A percentile compares a stretch with the other conserved stretches of the same genome.
Evolutionary conservation across 2,113 vertebrate species (phyloP).

Genomic region (Acinonyx jubatus): DNA sequence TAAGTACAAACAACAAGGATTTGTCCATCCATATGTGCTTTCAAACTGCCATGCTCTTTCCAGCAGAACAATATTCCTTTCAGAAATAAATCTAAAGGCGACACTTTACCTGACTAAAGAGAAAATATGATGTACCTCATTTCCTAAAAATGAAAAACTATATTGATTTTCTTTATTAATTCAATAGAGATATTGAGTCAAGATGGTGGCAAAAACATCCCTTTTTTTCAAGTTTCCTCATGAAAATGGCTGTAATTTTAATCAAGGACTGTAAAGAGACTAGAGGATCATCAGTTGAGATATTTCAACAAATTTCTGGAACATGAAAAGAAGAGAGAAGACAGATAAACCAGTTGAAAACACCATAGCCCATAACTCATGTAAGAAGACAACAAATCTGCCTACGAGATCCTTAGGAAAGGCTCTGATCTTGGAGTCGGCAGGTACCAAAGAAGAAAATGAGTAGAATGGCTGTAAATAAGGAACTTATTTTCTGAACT

Average conservation of each 20-base stretch:
- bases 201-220: not conserved
- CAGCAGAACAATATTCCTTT: not conserved
- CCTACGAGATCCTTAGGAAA: not conserved
- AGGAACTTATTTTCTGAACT: not conserved
- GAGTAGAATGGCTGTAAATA: not conserved
- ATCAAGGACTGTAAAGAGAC: not conserved
- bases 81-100: not conserved
- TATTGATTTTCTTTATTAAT: not conserved
- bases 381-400: not conserved
- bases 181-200: not conserved
- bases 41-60: not conserved
- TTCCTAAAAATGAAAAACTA: not conserved
- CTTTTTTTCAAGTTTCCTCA: not conserved
- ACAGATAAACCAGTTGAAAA: not conserved
- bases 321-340: not conserved
- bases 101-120: not conserved
- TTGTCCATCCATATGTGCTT: not conserved
- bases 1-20: not conserved
- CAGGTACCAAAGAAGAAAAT: not conserved
- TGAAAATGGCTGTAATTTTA: not conserved
- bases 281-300: not conserved
- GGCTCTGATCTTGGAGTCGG: not conserved
- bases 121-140: not conserved
- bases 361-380: not conserved
- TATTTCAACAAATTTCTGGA: not conserved